A percentile compares a stretch with the other conserved stretches of the same genome.
Conservation (phyloP, 1,140 invertebrate genomes). For the Pogonomyrmex californicus region DNA sequence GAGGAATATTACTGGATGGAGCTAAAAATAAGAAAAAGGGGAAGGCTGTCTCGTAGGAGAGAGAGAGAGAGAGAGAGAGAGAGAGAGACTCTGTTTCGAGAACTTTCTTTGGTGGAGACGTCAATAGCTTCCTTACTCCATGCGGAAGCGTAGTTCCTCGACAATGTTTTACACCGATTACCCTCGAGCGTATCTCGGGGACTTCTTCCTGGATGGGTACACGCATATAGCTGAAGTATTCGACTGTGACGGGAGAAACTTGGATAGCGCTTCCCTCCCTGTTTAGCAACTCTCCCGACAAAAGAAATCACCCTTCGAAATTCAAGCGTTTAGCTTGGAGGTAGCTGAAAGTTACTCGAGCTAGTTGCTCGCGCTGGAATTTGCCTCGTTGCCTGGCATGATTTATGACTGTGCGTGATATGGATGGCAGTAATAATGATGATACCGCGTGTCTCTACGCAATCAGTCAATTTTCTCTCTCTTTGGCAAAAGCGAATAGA, state of each 20-base stretch:
- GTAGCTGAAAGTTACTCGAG: constrained; percentile 37
- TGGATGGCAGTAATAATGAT: not conserved
- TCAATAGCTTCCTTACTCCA: constrained; percentile 31
- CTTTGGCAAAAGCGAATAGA: not conserved
- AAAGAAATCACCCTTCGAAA: constrained; percentile 56
- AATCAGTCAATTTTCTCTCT: not conserved
- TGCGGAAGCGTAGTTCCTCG: constrained; percentile 27
- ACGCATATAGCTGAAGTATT: constrained; percentile 34
- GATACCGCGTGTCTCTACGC: not conserved
- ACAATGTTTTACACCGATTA: constrained; percentile 52
- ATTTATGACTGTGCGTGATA: constrained; percentile 27
- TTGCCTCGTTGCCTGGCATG: constrained; percentile 17
- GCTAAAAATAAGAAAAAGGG: not conserved
- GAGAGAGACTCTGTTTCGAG: not conserved
- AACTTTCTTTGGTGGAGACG: constrained; percentile 32
- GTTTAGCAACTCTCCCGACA: constrained; percentile 28
- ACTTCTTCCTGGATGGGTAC: constrained; percentile 57
- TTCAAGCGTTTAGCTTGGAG: constrained; percentile 39
- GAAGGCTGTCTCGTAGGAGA: too few species aligned
- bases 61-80: too few species aligned
- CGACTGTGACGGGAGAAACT: constrained; percentile 42
- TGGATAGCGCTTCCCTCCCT: constrained; percentile 19
- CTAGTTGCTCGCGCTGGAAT: constrained; percentile 25
- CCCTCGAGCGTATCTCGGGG: constrained; percentile 56
- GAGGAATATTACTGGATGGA: not conserved